Evolutionary conservation across 1,140 invertebrate genomes (phyloP), one percentile per base, ranked within the genome.

Genomic region (Tribolium madens): DNA sequence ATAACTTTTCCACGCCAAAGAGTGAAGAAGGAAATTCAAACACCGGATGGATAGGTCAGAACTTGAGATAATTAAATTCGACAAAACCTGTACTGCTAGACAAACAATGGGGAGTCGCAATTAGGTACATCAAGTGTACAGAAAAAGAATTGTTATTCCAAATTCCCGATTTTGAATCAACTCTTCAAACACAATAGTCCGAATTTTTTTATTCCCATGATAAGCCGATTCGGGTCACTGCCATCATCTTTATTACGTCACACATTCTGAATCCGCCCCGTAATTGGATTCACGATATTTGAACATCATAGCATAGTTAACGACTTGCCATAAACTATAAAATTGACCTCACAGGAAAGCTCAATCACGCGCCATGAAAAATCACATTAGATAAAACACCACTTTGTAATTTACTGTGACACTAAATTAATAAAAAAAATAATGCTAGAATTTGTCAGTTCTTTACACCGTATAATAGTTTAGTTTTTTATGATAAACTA

Each of bases 251-350:
- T 64, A 33, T 64, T 64, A 64, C 57, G 26, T 64, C 57, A 64
- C 57, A 33, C 57, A 64, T 33, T 60, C 53, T 26, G 53, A 18
- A 7, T 33, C 57, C n/a, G 15, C 21, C 21, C 57, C 26, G 26
- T 64, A 64, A 64, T 64, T 64, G 57, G 57, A 64, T 33, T 64
- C 57, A 64, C 57, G 57, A 64, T 64, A 64, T 64, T 64, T 64
- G 57, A 26, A 64, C 57, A 64, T 64, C 57, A 64, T 64, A 12
- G 9, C 57, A 64, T 14, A 64, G 21, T 64, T 64, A 64, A 64
- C 57, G 57, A 64, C 57, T 12, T 13, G 21, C 17, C 57, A 64
- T 64, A 64, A 64, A 64, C 57, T 33, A 64, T 64, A 64, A 64
- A 42, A 64, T 64, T 64, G 57, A 26, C 57, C 57, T 36, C 57